Percentiles rank a stretch among this genome's conserved stretches.
Evolutionary conservation across 2,888 invertebrate species (phyloP).

Genomic region (Nemapogon koenigi): DNA sequence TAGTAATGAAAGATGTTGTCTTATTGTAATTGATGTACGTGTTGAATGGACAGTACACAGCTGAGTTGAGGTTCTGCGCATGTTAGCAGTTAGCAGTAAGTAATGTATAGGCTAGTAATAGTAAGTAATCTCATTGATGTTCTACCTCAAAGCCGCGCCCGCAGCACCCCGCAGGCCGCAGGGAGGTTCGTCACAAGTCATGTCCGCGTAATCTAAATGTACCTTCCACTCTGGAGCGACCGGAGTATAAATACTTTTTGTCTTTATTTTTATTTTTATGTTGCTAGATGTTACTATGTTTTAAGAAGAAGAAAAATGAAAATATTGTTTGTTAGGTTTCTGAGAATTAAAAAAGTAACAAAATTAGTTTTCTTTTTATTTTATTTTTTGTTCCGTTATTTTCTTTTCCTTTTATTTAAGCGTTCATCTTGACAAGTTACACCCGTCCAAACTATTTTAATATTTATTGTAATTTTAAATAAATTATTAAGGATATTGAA

Average conservation of each 20-base stretch:
- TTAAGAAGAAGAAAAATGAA: constrained; percentile 58
- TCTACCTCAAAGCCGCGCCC: constrained; percentile 50
- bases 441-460: constrained; percentile 63
- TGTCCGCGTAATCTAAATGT: constrained; percentile 51
- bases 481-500: constrained; percentile 54
- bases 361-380: constrained; percentile 44
- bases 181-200: constrained; percentile 2
- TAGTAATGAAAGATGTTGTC: too few relatives aligned
- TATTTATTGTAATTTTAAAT: constrained; percentile 56
- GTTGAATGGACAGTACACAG: too few relatives aligned
- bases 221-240: constrained; percentile 49
- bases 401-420: constrained; percentile 22
- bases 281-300: constrained; percentile 68
- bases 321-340: constrained; percentile 68
- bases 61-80: neutral
- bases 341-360: constrained; percentile 65
- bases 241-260: constrained; percentile 59
- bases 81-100: constrained; percentile 32
- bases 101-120: constrained; percentile 54
- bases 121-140: constrained; percentile 49
- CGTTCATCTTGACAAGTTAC: constrained; percentile 48
- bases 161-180: constrained; percentile 21
- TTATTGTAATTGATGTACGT: too few relatives aligned
- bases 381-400: constrained; percentile 39
- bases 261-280: constrained; percentile 60